phyloP scores from a whole-genome alignment of 92 coral and sea anemone species.

The Blastomussa wellsi region DNA sequence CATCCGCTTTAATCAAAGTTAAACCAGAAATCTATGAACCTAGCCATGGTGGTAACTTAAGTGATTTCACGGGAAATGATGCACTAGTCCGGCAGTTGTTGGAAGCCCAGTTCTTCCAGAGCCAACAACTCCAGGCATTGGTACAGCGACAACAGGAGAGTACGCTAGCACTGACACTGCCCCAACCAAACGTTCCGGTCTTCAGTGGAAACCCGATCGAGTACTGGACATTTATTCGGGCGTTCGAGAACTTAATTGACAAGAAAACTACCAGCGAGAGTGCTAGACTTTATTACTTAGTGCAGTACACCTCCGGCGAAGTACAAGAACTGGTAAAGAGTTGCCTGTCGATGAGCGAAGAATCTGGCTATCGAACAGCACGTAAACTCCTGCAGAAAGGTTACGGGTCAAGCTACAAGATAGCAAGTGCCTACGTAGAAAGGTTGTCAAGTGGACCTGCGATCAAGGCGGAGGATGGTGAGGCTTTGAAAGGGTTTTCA shows the following conservation, averaged over 20 bases:
- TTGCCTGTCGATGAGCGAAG: conserved; percentile 31
- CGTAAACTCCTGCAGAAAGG: conserved; percentile 36
- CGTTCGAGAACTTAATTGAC: conserved; percentile 13
- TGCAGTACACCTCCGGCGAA: conserved; percentile 49
- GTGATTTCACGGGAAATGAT: background rate
- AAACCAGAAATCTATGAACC: conserved; percentile 16
- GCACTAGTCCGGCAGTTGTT: conserved; percentile 3
- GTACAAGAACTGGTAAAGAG: conserved; percentile 34
- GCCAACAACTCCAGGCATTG: conserved; percentile 9
- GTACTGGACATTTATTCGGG: background rate
- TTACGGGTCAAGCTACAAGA: conserved; percentile 55
- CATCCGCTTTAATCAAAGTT: background rate
- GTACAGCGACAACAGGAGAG: conserved; percentile 17
- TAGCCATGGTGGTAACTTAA: background rate
- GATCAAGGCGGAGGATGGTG: conserved; percentile 61
- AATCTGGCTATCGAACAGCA: conserved; percentile 35
- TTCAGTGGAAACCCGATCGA: conserved; percentile 11
- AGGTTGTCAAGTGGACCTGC: conserved; percentile 31
- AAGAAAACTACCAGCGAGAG: background rate
- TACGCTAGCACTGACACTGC: conserved; percentile 2
- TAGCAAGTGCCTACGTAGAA: conserved; percentile 51
- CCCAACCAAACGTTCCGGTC: background rate
- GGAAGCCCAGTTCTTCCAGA: conserved; percentile 30
- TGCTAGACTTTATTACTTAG: conserved; percentile 9
- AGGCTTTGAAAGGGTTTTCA: conserved; percentile 46